phyloP scores from a whole-genome alignment of 2,888 invertebrate genomes.

The Pelosia muscerda region DNA sequence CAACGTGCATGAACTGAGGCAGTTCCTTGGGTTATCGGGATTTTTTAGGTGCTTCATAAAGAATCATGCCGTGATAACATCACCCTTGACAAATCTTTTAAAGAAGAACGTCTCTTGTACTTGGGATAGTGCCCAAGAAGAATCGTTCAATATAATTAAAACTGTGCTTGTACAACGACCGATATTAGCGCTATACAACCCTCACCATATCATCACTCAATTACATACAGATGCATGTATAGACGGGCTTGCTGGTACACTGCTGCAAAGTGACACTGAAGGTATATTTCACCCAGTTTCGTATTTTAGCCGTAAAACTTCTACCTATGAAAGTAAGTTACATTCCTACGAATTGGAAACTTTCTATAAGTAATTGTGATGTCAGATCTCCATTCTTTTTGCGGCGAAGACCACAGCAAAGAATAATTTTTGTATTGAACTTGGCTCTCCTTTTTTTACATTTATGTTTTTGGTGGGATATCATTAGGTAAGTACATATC shows the following conservation, averaged over 20 bases:
- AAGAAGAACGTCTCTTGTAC: neutral
- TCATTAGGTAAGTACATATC: too few species aligned
- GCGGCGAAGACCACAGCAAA: too few species aligned
- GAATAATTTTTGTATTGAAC: too few species aligned
- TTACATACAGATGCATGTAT: constrained; percentile 63
- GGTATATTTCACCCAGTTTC: constrained; percentile 21
- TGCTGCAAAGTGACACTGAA: constrained; percentile 50
- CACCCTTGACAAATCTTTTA: constrained; percentile 7
- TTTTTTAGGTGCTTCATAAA: constrained; percentile 20
- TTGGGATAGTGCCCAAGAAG: constrained; percentile 28
- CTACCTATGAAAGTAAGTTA: constrained; percentile 27
- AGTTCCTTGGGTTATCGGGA: constrained; percentile 12
- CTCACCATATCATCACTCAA: constrained; percentile 41
- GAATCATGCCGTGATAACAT: constrained; percentile 11
- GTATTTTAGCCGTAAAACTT: constrained; percentile 36
- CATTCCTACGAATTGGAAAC: constrained; percentile 30
- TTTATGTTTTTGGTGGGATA: too few species aligned
- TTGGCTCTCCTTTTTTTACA: too few species aligned
- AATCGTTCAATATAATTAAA: constrained; percentile 49
- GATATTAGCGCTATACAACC: constrained; percentile 53
- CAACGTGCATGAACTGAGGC: constrained; percentile 22
- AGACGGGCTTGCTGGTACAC: constrained; percentile 52
- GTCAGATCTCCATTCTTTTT: too few species aligned
- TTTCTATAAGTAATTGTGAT: too few species aligned
- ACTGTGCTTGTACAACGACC: constrained; percentile 42